Percentiles rank a stretch among this genome's conserved stretches.
Evolutionary conservation across 1,140 invertebrate species (phyloP).

Genomic region (Drosophila rhopaloa): DNA sequence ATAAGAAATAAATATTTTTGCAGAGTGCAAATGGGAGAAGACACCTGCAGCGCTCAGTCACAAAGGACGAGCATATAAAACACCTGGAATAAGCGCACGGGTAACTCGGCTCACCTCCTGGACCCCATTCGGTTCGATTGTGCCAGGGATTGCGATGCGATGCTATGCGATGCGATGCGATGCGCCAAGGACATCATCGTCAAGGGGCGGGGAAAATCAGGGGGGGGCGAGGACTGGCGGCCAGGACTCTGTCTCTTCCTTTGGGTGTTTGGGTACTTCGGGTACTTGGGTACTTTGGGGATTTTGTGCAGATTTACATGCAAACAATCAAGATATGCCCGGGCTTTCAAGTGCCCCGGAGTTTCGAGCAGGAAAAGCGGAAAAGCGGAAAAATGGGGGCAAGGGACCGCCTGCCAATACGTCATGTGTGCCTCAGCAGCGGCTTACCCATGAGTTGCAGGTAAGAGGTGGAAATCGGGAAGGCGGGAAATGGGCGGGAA

Average conservation of each 20-base stretch:
- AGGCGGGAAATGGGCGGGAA: constrained; percentile 6
- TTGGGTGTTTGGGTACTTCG: constrained; percentile 42
- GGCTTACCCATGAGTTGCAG: constrained; percentile 27
- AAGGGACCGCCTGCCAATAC: constrained; percentile 62
- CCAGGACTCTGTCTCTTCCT: constrained; percentile 27
- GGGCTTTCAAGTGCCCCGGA: constrained; percentile 73
- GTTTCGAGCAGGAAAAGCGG: constrained; percentile 56
- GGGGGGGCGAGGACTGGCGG: neutral
- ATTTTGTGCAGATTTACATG: constrained; percentile 83
- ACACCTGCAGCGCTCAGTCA: constrained; percentile 6
- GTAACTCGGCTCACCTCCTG: constrained; percentile 18
- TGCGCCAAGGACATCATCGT: constrained; percentile 64
- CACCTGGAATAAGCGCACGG: constrained; percentile 19
- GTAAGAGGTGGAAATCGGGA: constrained; percentile 1
- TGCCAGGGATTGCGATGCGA: constrained; percentile 61
- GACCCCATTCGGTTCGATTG: constrained; percentile 60
- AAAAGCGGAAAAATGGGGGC: constrained; percentile 16
- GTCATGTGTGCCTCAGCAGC: constrained; percentile 63
- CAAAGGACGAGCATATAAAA: constrained; percentile 1
- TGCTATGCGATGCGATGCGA: constrained; percentile 47
- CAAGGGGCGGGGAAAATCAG: constrained; percentile 4
- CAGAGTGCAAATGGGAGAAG: neutral
- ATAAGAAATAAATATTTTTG: neutral
- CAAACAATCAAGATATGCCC: constrained; percentile 81
- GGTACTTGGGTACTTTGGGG: constrained; percentile 74